These are phyloP conservation scores for Falco columbarius DNA, from an alignment of 2,797 vertebrate genomes.

Conservation along the genomic window DNA sequence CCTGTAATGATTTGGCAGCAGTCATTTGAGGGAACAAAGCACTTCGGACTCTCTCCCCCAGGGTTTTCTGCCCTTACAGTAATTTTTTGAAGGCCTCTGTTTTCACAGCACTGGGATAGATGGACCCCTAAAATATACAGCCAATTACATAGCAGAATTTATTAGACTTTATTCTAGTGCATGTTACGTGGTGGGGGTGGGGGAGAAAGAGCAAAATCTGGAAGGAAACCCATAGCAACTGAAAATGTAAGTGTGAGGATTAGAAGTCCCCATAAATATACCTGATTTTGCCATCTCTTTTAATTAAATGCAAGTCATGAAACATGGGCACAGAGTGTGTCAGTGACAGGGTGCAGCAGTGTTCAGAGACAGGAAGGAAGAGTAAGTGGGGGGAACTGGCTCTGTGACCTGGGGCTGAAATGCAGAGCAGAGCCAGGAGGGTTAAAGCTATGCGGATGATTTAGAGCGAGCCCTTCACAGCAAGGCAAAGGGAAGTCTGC, in stretches of 20 bases:
- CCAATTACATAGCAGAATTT: constrained; percentile 20
- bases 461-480: neutral
- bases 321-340: neutral
- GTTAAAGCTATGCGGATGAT: neutral
- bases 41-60: neutral
- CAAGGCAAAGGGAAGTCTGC: neutral
- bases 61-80: neutral
- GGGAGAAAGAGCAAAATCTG: neutral
- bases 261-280: constrained; percentile 38
- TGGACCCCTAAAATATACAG: constrained; percentile 8
- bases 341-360: neutral
- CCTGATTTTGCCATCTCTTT: constrained; percentile 43
- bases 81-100: neutral
- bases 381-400: neutral
- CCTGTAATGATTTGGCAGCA: neutral
- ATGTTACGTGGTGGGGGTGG: neutral
- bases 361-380: neutral
- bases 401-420: neutral
- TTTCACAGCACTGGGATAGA: neutral
- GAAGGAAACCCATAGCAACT: constrained; percentile 49
- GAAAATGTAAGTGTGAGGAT: constrained; percentile 7
- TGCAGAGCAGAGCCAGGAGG: neutral
- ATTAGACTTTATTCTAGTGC: constrained; percentile 14
- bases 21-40: neutral
- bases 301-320: constrained; percentile 50